Evolutionary conservation across 2,797 vertebrate genomes (phyloP).

Genomic region (Onychomys torridus): DNA sequence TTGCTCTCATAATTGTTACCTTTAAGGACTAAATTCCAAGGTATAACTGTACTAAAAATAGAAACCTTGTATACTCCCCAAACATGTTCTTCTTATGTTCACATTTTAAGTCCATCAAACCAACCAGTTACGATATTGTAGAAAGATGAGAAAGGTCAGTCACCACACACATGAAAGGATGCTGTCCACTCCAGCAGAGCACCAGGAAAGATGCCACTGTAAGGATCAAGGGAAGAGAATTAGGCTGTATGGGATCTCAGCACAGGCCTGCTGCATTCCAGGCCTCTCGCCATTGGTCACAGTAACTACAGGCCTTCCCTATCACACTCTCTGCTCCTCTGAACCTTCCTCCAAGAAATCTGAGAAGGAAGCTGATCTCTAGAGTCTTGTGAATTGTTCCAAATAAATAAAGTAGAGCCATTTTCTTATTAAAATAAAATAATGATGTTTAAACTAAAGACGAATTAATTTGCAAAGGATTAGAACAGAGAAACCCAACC

Average conservation of each 20-base stretch:
- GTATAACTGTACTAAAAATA: background rate
- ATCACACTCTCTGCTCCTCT: background rate
- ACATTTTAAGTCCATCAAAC: no score
- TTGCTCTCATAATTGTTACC: background rate
- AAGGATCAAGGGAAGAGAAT: background rate
- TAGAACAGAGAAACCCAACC: constrained; percentile 13
- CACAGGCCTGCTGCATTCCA: background rate
- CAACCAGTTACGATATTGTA: background rate
- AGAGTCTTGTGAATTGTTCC: background rate
- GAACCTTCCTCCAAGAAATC: background rate
- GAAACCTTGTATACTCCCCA: background rate
- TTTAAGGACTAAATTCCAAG: background rate
- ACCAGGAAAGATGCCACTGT: no score
- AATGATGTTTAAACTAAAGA: constrained; percentile 44
- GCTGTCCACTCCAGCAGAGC: background rate
- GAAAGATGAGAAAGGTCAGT: background rate
- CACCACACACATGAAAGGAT: background rate
- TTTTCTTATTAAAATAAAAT: constrained; percentile 56
- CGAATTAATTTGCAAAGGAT: background rate
- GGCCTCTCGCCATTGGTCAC: background rate
- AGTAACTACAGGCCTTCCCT: no score
- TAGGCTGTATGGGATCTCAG: background rate
- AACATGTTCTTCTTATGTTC: background rate
- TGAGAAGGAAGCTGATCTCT: background rate
- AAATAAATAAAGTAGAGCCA: background rate